Evolutionary conservation across 1,140 invertebrate species (phyloP), one percentile per base, ranked within the genome.

Genomic region (Tetramorium parvispinum): DNA sequence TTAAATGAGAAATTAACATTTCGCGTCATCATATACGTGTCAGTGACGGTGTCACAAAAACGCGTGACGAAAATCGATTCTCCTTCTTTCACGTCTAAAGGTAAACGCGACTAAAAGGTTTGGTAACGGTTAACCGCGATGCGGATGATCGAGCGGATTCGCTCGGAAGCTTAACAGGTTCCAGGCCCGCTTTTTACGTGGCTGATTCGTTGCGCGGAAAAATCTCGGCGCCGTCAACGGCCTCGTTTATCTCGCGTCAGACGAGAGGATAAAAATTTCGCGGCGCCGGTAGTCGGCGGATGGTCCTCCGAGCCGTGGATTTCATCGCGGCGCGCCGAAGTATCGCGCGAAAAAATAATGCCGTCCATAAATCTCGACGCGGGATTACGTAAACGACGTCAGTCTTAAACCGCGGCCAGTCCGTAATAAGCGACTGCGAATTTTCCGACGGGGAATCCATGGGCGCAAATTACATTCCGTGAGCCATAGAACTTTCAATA

Each of bases 251-350:
- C 66, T 65, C 49, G 18, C 49, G 66, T 70, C 68, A 61, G 59
- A 46, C 59, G n/a, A 68, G n/a, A 40, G 70, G 49, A 87, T 88
- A 88, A 88, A 85, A 88, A 68, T 88, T 51, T n/a, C 40, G 32
- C 61, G 46, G 24, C 49, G 55, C 78, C 66, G 63, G 46, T 61
- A 61, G 86, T 53, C 78, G 75, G 32, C 55, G 61, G 70, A 49
- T 24, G 46, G 61, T 37, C 73, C 43, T 83, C 53, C 53, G 63
- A 13, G 63, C 75, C 37, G 86, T 27, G 81, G 68, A 65, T 83
- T 87, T 76, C 55, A 73, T 83, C 49, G 86, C 71, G n/a, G 18
- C 43, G 57, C 53, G 46, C 51, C 24, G 18, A 43, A 88, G 70
- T 82, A 57, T 40, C 49, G 61, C 53, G 76, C 68, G 55, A 75